A percentile compares a stretch with the other conserved stretches of the same genome.
Evolutionary conservation across 2,888 invertebrate species (phyloP).

Genomic region (Lathronympha strigana): DNA sequence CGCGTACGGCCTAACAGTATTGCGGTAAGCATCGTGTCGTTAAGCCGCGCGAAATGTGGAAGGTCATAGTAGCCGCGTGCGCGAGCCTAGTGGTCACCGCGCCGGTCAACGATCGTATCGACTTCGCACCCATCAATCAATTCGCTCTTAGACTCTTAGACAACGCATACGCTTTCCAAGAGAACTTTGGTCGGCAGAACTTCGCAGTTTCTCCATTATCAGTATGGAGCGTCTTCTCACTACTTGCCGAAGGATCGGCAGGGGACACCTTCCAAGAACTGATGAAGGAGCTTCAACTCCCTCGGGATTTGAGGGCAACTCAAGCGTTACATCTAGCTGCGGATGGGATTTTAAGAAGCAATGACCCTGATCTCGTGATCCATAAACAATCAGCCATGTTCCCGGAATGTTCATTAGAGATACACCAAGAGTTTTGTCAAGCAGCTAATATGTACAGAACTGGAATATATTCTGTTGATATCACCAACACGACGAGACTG

Average conservation of each 20-base stretch:
- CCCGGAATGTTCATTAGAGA: slow-evolving; percentile 61
- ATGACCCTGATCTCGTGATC: slow-evolving; percentile 63
- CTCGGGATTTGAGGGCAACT: slow-evolving; percentile 65
- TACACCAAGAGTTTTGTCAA: slow-evolving; percentile 73
- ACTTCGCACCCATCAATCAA: slow-evolving; percentile 66
- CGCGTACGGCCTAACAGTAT: slow-evolving; percentile 55
- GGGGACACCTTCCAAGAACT: slow-evolving; percentile 72
- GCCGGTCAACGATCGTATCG: slow-evolving; percentile 53
- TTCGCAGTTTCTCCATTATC: slow-evolving; percentile 73
- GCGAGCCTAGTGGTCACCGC: slow-evolving; percentile 60
- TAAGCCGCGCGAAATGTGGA: slow-evolving; percentile 61
- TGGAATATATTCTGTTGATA: slow-evolving; percentile 82
- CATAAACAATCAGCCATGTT: slow-evolving; percentile 70
- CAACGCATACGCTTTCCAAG: slow-evolving; percentile 69
- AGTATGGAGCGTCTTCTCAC: slow-evolving; percentile 73
- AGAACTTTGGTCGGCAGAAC: slow-evolving; percentile 68
- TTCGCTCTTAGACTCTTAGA: slow-evolving; percentile 70
- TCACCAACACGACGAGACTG: slow-evolving; percentile 74
- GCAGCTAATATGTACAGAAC: slow-evolving; percentile 78
- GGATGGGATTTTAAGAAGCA: slow-evolving; percentile 58
- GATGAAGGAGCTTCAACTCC: slow-evolving; percentile 63
- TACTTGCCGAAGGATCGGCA: slow-evolving; percentile 73
- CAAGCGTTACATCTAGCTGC: slow-evolving; percentile 67
- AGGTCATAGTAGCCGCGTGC: slow-evolving; percentile 53
- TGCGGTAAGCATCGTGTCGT: slow-evolving; percentile 56